phyloP scores from a whole-genome alignment of 2,113 vertebrate species.

The Gymnorhina tibicen region DNA sequence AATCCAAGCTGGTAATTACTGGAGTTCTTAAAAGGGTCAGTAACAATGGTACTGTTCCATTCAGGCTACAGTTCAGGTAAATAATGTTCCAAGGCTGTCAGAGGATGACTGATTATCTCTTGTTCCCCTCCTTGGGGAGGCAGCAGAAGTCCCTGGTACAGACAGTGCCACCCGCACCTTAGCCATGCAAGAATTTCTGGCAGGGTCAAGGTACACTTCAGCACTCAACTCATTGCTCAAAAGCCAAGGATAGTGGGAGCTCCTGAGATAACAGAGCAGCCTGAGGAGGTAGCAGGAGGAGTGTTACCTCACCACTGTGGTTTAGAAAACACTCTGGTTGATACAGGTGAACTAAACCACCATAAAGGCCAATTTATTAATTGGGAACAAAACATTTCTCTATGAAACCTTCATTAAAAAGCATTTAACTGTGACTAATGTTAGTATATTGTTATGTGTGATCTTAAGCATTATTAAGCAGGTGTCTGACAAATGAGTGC shows the following conservation, averaged over 20 bases:
- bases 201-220: accelerated
- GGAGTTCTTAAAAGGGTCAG: neutral
- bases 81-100: neutral
- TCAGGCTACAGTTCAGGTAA: neutral
- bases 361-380: neutral
- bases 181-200: neutral
- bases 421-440: neutral
- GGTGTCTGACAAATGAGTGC: neutral
- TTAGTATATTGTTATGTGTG: neutral
- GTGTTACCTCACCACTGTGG: neutral
- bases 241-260: neutral
- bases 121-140: neutral
- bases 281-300: neutral
- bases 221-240: neutral
- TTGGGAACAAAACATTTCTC: neutral
- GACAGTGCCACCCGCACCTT: neutral
- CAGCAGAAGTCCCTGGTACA: neutral
- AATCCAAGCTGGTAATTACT: neutral
- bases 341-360: neutral
- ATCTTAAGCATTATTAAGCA: neutral
- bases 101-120: neutral
- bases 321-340: neutral
- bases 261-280: neutral
- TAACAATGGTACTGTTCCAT: neutral
- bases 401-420: neutral